These are phyloP conservation scores for Momotus momota DNA, from an alignment of 2,797 vertebrate genomes.

Conservation along the genomic window DNA sequence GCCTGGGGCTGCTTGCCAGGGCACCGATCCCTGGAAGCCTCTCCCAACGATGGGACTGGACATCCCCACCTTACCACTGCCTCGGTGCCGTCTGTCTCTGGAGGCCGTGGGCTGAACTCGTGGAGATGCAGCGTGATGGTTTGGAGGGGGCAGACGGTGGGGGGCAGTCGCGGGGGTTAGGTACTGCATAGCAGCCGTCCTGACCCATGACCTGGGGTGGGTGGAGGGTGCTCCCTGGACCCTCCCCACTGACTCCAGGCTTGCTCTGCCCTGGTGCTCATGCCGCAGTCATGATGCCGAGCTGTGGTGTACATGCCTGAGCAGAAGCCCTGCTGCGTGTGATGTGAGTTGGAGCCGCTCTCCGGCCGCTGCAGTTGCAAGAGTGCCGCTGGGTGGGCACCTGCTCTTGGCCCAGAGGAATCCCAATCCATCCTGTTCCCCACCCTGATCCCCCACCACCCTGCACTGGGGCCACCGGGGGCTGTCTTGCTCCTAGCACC, in stretches of 20 bases:
- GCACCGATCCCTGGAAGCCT: neutral
- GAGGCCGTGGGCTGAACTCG: neutral
- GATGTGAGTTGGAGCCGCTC: accelerated
- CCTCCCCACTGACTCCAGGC: neutral
- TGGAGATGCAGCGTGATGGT: neutral
- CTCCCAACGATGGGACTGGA: neutral
- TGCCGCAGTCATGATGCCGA: accelerated
- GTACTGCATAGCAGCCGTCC: neutral
- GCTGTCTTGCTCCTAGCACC: neutral
- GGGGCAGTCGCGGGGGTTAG: neutral
- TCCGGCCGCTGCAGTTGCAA: accelerated
- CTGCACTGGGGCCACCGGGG: neutral
- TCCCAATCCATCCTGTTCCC: neutral
- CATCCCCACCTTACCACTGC: neutral
- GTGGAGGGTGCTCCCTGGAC: neutral
- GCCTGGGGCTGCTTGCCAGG: neutral
- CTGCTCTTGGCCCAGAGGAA: neutral
- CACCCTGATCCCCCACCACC: neutral
- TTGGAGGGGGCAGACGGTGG: slow-evolving; percentile 33
- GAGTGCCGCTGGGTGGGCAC: neutral
- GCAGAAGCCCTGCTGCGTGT: accelerated
- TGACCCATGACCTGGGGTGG: neutral
- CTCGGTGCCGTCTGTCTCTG: neutral
- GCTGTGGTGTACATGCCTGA: neutral
- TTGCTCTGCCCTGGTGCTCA: neutral